A percentile compares a stretch with the other conserved stretches of the same genome.
Conservation (phyloP, 2,888 invertebrate species). For the Caenorhabditis zanzibari region DNA sequence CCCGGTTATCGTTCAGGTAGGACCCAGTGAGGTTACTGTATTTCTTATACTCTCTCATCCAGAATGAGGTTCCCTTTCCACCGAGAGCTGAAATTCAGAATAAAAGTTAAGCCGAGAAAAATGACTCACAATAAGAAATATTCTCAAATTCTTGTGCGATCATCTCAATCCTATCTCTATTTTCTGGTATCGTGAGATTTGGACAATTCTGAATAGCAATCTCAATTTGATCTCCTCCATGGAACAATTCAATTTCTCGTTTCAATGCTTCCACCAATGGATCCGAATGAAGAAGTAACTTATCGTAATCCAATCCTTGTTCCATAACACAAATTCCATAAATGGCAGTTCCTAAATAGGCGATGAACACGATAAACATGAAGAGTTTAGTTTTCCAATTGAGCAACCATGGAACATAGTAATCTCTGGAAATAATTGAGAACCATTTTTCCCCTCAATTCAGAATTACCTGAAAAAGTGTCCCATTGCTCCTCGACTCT, state of each 20-base stretch:
- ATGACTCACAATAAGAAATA: constrained; percentile 73
- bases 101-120: not conserved
- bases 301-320: constrained; percentile 83
- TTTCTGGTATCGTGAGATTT: constrained; percentile 75
- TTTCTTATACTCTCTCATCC: constrained; percentile 81
- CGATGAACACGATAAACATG: constrained; percentile 89
- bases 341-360: constrained; percentile 88
- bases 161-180: constrained; percentile 76
- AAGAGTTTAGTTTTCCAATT: constrained; percentile 84
- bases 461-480: constrained; percentile 74
- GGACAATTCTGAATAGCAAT: constrained; percentile 81
- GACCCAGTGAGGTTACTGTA: constrained; percentile 81
- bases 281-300: constrained; percentile 79
- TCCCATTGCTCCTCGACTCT: constrained; percentile 78
- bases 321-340: constrained; percentile 88
- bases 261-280: constrained; percentile 79
- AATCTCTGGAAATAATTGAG: constrained; percentile 72
- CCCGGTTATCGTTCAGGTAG: constrained; percentile 79
- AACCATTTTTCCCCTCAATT: not conserved
- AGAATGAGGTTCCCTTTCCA: constrained; percentile 80
- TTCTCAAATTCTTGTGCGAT: constrained; percentile 80
- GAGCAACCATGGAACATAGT: constrained; percentile 82
- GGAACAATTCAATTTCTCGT: constrained; percentile 82
- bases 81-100: constrained; percentile 76
- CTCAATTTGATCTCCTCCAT: constrained; percentile 83